Base-by-base conservation (phyloP, 2,888 invertebrate species). In the Bruchidius siliquastri region DNA sequence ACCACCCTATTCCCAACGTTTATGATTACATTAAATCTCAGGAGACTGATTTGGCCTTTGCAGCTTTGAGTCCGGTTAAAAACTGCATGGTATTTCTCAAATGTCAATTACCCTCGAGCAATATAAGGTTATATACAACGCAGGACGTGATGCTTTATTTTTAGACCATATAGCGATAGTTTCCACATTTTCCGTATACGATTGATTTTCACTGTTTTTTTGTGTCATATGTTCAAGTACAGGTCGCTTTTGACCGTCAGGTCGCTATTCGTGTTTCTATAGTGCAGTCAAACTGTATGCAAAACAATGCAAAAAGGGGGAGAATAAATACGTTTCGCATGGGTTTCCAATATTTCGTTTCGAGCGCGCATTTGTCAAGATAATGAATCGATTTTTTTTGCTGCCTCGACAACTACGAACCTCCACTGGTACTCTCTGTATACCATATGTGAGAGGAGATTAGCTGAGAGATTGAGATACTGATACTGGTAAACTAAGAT, bases 81-180 rank as follows among this genome's bases (percentile, higher is more conserved):
- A 76, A 75, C 74, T 73, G 67, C 75, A 69, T 75, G 77, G 74
- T 74, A 76, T 77, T 77, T 77, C 74, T 74, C 75, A 77, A 77
- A 77, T 77, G 77, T 77, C 76, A 77, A 76, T 75, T 76, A 76
- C 75, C 49, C 18, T 18, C 13, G 49, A 13, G 49, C 49, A 49
- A 49, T 49, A 49, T 49, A 49, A 49, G 49, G 49, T 49, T 49
- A 49, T 13, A 49, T 49, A 49, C 49, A 49, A 13, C 49, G 73
- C 73, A 67, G 70, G 68, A 69, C 70, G 67, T 73, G 71, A 71
- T 22, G 68, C 68, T 72, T 72, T 68, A 72, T 72, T 75, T 72
- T 32, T 70, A 71, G 66, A 26, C 67, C 69, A 69, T 69, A 32
- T 69, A 26, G 21, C n/a, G 67, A 32, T 70, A n/a, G 21, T 72